These are phyloP conservation scores for Phalloptychus januarius DNA, from an alignment of 2,797 vertebrate species.

Conservation along the genomic window DNA sequence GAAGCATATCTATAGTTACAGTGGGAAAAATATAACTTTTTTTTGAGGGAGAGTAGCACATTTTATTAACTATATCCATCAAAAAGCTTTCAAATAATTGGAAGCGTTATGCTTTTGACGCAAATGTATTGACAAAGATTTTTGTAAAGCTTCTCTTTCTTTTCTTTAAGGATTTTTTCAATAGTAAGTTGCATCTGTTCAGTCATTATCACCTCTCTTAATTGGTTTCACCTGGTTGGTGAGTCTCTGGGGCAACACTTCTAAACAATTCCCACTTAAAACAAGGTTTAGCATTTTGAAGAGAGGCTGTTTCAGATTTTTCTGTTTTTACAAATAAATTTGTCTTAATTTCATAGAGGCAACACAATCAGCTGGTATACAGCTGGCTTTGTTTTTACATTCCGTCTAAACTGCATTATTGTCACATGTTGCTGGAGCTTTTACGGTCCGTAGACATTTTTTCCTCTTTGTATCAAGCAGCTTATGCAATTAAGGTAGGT, in stretches of 20 bases:
- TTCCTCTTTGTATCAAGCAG: background rate
- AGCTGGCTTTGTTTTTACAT: background rate
- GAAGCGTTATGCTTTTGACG: conserved; percentile 72
- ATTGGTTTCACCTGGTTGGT: conserved; percentile 45
- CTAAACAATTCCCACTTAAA: conserved; percentile 26
- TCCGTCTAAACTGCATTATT: background rate
- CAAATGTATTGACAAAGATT: conserved; percentile 77
- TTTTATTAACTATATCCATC: conserved; percentile 26
- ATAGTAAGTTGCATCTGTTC: conserved; percentile 56
- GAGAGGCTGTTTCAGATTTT: background rate
- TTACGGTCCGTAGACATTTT: background rate
- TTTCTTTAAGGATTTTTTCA: conserved; percentile 64
- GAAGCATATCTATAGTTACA: background rate
- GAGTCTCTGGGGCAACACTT: conserved; percentile 30
- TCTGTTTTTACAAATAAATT: background rate
- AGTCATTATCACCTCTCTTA: conserved; percentile 55
- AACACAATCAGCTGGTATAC: background rate
- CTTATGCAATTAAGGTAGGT: background rate
- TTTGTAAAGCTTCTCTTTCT: conserved; percentile 69
- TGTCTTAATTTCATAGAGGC: background rate
- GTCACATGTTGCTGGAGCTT: background rate
- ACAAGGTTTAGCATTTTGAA: conserved; percentile 2
- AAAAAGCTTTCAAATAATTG: conserved; percentile 72
- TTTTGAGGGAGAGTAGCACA: background rate
- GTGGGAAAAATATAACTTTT: background rate